These are phyloP conservation scores for Harpagoxenus sublaevis DNA, from an alignment of 2,888 invertebrate genomes.

Conservation along the genomic window DNA sequence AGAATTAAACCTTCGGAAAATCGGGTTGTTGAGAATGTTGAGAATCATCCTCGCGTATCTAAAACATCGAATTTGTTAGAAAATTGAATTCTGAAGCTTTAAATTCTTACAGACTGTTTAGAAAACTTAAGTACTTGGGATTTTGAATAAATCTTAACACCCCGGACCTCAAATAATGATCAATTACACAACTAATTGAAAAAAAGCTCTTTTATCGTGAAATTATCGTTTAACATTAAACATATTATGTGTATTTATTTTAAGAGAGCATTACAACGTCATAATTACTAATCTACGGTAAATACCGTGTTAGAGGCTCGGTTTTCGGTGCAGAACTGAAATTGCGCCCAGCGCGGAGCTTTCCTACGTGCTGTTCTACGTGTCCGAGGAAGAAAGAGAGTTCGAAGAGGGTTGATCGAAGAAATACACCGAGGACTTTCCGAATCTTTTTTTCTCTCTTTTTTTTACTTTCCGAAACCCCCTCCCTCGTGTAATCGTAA, in stretches of 20 bases:
- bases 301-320: conserved; percentile 6
- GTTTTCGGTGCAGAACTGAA: conserved; percentile 15
- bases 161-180: neutral
- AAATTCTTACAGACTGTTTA: neutral
- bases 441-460: neutral
- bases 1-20: neutral
- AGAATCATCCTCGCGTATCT: neutral
- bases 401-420: neutral
- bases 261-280: neutral
- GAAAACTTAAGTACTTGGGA: neutral
- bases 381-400: neutral
- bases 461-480: neutral
- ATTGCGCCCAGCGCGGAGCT: neutral
- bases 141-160: neutral
- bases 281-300: neutral
- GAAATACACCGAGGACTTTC: neutral
- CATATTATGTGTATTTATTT: neutral
- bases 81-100: neutral
- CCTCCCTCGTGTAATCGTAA: neutral
- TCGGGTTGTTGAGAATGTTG: neutral
- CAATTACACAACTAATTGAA: neutral
- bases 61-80: neutral
- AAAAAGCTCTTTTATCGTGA: neutral
- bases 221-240: neutral
- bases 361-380: neutral